Conservation (phyloP, 1,140 invertebrate genomes). For the Protaetia brevitarsis region DNA sequence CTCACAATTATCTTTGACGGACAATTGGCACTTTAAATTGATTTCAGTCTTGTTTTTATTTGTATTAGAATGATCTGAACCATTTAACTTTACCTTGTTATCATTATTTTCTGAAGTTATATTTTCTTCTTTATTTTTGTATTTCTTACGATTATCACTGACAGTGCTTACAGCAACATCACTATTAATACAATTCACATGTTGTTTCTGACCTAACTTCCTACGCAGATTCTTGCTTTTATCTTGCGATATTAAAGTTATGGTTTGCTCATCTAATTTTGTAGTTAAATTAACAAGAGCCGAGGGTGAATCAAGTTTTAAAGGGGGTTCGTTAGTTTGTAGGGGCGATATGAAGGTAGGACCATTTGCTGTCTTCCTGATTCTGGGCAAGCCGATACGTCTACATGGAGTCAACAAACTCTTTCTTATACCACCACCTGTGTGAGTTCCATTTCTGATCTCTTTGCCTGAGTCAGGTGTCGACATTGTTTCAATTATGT, state of each 20-base stretch:
- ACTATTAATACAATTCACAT: not conserved
- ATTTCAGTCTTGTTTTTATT: too few relatives aligned
- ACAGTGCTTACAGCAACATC: not conserved
- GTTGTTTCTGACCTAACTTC: too few relatives aligned
- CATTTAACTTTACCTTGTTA: not conserved
- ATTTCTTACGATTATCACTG: not conserved
- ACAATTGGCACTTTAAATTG: too few relatives aligned
- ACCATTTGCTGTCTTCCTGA: not conserved
- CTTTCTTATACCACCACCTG: not conserved
- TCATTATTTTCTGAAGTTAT: too few relatives aligned
- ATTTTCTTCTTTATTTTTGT: not conserved
- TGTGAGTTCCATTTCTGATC: not conserved
- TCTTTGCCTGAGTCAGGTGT: too few relatives aligned
- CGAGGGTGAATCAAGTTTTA: not conserved
- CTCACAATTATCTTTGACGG: too few relatives aligned
- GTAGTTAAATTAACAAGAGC: not conserved
- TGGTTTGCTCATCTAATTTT: not conserved
- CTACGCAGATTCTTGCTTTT: too few relatives aligned
- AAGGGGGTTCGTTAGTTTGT: not conserved
- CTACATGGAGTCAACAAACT: conserved; percentile 20
- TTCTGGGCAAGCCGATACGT: conserved; percentile 16
- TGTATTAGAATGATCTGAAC: too few relatives aligned
- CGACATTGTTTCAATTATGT: too few relatives aligned
- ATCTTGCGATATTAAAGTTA: not conserved
- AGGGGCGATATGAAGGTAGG: not conserved